Evolutionary conservation across 2,888 invertebrate species (phyloP), one percentile per base, ranked within the genome.

Genomic region (Brenthis daphne): DNA sequence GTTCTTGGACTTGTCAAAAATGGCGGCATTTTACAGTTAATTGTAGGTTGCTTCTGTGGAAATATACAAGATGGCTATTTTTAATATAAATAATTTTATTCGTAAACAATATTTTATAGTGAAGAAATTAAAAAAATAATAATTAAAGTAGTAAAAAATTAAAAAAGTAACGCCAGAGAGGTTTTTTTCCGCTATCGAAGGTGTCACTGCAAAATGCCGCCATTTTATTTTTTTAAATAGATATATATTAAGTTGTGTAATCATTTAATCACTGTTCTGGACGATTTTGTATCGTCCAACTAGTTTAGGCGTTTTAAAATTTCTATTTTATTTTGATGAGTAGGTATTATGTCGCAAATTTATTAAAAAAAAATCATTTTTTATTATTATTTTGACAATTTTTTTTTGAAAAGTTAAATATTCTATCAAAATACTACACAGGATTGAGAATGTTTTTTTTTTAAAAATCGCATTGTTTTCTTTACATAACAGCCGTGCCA

Each of bases 181-280:
- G 43, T 54, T 8, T 60, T 50, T 50, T 29, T 43, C 16, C 14
- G 11, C 29, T 20, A 20, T 14, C 53, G 20, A 53, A 53, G 16
- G 37, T 20, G 33, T 63, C 29, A 53, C n/a, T 20, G 63, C 53
- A 53, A 63, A 63, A 54, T 63, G 43, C 37, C 63, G 63, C 13
- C 61, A n/a, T 33, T 20, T 47, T 60, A n/a, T 60, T 50, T 60
- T 20, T 60, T 5, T 37, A 20, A 53, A n/a, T 53, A 63, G 6
- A 6, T 43, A 6, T 53, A 63, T 54, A 43, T 53, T 63, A 53
- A 54, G 53, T 63, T 54, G 63, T 63, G 54, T 63, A 54, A 63
- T 63, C 43, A 20, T 53, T 53, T 63, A 63, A 37, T 51, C 51
- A 43, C 13, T 37, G n/a, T 63, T 54, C 14, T n/a, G 1, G 29